Percentiles rank a stretch among this genome's conserved stretches.
Evolutionary conservation across 2,113 vertebrate species (phyloP).

Genomic region (Tachuris rubrigastra): DNA sequence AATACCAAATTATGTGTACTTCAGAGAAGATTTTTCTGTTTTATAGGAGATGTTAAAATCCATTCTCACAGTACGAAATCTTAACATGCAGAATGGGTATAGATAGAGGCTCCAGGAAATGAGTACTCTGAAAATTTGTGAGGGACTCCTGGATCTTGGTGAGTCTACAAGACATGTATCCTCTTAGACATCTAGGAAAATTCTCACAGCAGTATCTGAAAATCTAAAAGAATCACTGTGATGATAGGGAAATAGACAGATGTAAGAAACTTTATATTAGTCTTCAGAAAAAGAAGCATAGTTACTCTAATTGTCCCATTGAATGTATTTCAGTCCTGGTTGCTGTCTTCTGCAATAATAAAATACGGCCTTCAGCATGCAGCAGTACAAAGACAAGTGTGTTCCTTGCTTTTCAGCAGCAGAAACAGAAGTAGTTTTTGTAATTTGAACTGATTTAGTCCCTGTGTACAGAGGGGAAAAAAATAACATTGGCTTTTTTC

Average conservation of each 20-base stretch:
- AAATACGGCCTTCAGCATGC: background rate
- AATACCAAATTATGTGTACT: background rate
- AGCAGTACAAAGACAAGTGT: background rate
- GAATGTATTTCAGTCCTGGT: background rate
- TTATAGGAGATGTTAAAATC: background rate
- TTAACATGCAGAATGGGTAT: background rate
- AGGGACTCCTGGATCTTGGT: background rate
- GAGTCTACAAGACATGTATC: background rate
- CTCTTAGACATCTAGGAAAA: background rate
- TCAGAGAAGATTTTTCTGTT: background rate
- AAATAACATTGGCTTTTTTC: background rate
- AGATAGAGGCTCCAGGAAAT: background rate
- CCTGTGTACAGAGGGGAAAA: rapidly evolving
- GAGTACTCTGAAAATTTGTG: background rate
- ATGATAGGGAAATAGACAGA: background rate
- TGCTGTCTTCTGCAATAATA: background rate
- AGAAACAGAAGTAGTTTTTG: background rate
- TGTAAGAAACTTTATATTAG: background rate
- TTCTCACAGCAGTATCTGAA: background rate
- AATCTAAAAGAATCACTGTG: background rate
- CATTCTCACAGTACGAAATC: background rate
- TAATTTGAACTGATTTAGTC: background rate
- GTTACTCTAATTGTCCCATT: background rate
- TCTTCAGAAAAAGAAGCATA: background rate
- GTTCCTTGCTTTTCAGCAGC: background rate